phyloP scores from a whole-genome alignment of 35 echinoderm and acorn worm genomes.

The Hemicentrotus pulcherrimus region DNA sequence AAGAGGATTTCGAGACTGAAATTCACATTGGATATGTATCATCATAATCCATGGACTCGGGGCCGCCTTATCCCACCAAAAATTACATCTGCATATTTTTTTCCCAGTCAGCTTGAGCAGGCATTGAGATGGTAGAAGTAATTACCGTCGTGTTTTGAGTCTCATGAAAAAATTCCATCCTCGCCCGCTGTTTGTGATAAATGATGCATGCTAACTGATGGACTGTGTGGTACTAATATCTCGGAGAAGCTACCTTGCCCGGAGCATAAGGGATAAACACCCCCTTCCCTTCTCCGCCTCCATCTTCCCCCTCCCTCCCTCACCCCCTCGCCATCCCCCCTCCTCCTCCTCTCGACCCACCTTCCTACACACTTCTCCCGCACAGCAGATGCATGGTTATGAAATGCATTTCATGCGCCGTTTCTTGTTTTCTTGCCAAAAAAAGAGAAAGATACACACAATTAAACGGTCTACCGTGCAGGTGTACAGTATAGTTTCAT shows the following conservation, averaged over 20 bases:
- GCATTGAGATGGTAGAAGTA: background rate
- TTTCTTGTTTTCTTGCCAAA: background rate
- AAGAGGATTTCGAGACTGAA: background rate
- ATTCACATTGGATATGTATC: background rate
- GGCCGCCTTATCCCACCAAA: background rate
- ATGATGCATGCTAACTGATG: background rate
- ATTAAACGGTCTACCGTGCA: too few relatives aligned
- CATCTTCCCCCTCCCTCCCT: background rate
- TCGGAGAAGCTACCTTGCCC: background rate
- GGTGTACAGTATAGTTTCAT: too few relatives aligned
- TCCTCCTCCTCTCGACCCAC: background rate
- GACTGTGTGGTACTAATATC: background rate
- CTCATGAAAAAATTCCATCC: background rate
- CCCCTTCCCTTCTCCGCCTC: background rate
- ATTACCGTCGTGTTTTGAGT: background rate
- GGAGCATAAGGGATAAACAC: background rate
- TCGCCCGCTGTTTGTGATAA: constrained; percentile 15
- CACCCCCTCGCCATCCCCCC: background rate
- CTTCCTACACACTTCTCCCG: background rate
- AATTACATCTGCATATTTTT: background rate
- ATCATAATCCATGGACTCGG: background rate
- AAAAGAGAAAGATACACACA: background rate
- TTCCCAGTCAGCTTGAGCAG: background rate
- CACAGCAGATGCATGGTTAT: background rate
- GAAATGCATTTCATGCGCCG: background rate